Conservation (phyloP, 2,888 invertebrate species). For the Tipula confusa region DNA sequence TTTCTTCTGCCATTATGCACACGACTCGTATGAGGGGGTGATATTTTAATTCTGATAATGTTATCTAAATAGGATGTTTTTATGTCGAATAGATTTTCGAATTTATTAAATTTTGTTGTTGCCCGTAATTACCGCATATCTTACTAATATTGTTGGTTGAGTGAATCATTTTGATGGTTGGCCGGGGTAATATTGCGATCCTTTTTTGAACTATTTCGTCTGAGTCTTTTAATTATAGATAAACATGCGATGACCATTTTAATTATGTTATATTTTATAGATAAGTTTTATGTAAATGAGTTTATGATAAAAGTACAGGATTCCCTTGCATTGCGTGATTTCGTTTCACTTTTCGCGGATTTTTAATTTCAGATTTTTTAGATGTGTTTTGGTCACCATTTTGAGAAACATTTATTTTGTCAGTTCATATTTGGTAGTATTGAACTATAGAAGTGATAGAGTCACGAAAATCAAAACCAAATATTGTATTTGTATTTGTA, state of each 20-base stretch:
- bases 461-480: too few species aligned
- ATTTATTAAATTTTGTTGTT: neutral
- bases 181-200: too few species aligned
- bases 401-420: too few species aligned
- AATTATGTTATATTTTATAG: neutral
- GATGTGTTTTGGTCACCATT: too few species aligned
- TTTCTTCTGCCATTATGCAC: neutral
- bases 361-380: too few species aligned
- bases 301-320: neutral
- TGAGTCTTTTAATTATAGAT: neutral
- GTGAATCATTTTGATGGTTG: neutral
- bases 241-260: slow-evolving; percentile 8
- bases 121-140: neutral
- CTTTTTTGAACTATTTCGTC: neutral
- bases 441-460: too few species aligned
- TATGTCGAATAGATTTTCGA: neutral
- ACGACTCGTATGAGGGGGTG: neutral
- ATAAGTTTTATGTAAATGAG: neutral
- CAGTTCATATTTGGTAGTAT: too few species aligned
- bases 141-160: neutral
- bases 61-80: neutral
- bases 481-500: too few species aligned
- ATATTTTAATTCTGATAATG: slow-evolving; percentile 12
- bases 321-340: neutral
- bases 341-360: too few species aligned